phyloP scores from a whole-genome alignment of 2,113 vertebrate genomes.

The Aramus guarauna region DNA sequence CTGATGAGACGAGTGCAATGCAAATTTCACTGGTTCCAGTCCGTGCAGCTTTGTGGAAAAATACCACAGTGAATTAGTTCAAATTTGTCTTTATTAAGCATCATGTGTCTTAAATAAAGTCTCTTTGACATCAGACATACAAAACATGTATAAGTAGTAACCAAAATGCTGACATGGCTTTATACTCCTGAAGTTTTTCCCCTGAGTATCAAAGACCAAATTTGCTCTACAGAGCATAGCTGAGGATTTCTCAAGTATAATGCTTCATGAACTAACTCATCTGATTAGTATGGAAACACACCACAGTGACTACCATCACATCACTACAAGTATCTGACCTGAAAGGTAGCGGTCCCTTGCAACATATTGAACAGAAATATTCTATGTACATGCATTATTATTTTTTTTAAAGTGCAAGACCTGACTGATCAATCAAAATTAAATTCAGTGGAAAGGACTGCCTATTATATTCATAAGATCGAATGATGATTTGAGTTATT shows the following conservation, averaged over 20 bases:
- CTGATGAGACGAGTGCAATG: background rate
- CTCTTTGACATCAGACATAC: background rate
- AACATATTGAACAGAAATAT: background rate
- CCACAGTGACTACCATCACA: background rate
- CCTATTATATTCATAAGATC: background rate
- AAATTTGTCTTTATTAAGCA: background rate
- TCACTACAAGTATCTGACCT: background rate
- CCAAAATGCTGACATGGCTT: background rate
- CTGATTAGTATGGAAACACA: conserved; percentile 31
- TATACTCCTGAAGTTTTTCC: background rate
- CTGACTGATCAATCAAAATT: background rate
- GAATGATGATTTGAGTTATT: background rate
- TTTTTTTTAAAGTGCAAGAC: background rate
- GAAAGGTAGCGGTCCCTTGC: background rate
- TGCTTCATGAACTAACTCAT: background rate
- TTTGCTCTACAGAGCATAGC: background rate
- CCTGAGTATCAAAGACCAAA: conserved; percentile 27
- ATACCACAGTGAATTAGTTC: background rate
- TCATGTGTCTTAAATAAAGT: background rate
- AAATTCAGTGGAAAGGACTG: background rate
- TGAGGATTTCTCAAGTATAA: background rate
- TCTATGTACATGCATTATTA: background rate
- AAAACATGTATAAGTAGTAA: background rate
- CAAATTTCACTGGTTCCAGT: background rate
- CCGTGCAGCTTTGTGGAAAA: background rate